Evolutionary conservation across 2,797 vertebrate species (phyloP).

Genomic region (Heteromormyrus szaboi): DNA sequence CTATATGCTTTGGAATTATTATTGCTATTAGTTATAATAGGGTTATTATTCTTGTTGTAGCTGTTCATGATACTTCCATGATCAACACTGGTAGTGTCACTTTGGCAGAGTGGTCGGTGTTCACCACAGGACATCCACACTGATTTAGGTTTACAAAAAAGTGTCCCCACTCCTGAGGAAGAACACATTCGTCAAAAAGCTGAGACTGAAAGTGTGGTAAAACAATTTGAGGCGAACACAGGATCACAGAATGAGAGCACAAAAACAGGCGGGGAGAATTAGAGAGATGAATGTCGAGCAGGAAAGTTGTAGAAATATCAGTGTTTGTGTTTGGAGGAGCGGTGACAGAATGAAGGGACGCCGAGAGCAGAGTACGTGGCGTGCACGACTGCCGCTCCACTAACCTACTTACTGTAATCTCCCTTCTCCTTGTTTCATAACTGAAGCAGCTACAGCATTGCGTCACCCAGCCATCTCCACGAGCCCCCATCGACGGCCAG

Average conservation of each 20-base stretch:
- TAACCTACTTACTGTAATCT: slow-evolving; percentile 72
- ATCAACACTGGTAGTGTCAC: neutral
- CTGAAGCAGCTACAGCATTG: slow-evolving; percentile 58
- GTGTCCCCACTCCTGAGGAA: neutral
- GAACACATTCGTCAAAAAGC: neutral
- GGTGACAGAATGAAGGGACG: neutral
- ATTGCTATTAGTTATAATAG: neutral
- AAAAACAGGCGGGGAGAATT: neutral
- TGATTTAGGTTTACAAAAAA: neutral
- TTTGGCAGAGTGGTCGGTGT: neutral
- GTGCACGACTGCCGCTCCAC: slow-evolving; percentile 52
- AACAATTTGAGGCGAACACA: neutral
- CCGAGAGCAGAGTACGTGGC: slow-evolving; percentile 17
- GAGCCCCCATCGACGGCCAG: neutral
- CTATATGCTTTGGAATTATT: neutral
- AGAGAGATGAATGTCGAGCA: neutral
- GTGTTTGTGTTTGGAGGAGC: neutral
- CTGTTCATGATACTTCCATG: neutral
- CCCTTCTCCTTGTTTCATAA: slow-evolving; percentile 65
- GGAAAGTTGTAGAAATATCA: slow-evolving; percentile 1
- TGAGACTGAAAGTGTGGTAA: neutral
- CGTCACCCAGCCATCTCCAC: slow-evolving; percentile 54
- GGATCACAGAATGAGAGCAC: neutral
- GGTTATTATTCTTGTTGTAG: neutral
- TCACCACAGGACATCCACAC: neutral